Percentiles rank a stretch among this genome's conserved stretches.
phyloP scores from a whole-genome alignment of 2,797 vertebrate genomes.

The Lepus townsendii region DNA sequence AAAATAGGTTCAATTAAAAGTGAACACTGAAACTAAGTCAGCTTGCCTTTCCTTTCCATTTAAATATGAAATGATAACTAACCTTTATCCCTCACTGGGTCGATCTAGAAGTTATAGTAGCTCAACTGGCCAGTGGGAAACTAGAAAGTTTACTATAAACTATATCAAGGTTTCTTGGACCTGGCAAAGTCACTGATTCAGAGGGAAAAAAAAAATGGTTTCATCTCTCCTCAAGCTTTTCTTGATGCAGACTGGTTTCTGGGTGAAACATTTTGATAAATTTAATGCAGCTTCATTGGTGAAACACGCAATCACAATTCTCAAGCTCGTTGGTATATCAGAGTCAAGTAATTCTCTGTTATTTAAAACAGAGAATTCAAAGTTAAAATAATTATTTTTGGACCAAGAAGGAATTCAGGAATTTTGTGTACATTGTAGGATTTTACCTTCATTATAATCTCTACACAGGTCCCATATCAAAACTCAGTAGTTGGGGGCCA shows the following conservation, averaged over 20 bases:
- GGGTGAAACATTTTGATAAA: neutral
- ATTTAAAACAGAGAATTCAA: neutral
- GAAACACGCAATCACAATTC: neutral
- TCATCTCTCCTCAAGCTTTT: neutral
- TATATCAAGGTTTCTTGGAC: neutral
- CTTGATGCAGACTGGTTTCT: neutral
- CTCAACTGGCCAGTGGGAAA: neutral
- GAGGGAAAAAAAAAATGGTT: neutral
- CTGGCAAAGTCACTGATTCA: neutral
- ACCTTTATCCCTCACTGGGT: neutral
- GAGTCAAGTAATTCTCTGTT: neutral
- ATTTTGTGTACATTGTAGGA: neutral
- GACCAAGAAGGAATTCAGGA: neutral
- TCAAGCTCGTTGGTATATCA: neutral
- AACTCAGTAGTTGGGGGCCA: neutral
- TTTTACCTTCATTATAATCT: neutral
- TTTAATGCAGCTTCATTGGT: neutral
- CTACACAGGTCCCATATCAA: neutral
- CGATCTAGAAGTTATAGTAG: neutral
- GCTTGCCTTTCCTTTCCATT: neutral
- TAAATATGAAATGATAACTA: slow-evolving; percentile 9
- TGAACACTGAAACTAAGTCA: neutral
- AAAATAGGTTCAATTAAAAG: neutral
- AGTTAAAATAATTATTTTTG: neutral
- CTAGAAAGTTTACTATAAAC: neutral